These are phyloP conservation scores for Zaprionus vittiger DNA, from an alignment of 1,140 invertebrate genomes.

Conservation along the genomic window DNA sequence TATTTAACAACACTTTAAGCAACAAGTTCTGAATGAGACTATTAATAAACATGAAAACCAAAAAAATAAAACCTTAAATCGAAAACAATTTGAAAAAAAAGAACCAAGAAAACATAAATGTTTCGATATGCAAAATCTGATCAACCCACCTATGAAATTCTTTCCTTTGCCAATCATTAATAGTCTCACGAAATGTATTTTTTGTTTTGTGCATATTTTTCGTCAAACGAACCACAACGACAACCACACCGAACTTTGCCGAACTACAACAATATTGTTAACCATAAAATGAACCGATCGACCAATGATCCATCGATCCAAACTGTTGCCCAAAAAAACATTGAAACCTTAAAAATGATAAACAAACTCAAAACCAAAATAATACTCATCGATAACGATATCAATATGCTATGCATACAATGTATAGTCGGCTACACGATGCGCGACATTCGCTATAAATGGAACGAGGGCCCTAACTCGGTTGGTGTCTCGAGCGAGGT, in stretches of 20 bases:
- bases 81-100: slow-evolving; percentile 16
- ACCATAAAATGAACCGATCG: slow-evolving; percentile 41
- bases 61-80: slow-evolving; percentile 13
- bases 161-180: slow-evolving; percentile 69
- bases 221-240: slow-evolving; percentile 66
- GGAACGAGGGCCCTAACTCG: slow-evolving; percentile 96
- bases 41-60: slow-evolving; percentile 66
- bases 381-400: slow-evolving; percentile 23
- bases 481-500: slow-evolving; percentile 96
- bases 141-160: slow-evolving; percentile 40
- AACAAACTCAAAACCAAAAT: slow-evolving; percentile 37
- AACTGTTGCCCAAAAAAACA: slow-evolving; percentile 16
- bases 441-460: slow-evolving; percentile 98
- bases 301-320: not conserved
- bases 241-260: slow-evolving; percentile 70
- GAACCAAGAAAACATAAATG: slow-evolving; percentile 3
- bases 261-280: slow-evolving; percentile 47
- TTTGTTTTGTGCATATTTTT: slow-evolving; percentile 83
- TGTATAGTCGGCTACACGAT: slow-evolving; percentile 97
- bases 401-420: slow-evolving; percentile 47
- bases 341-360: slow-evolving; percentile 42
- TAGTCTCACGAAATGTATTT: slow-evolving; percentile 84
- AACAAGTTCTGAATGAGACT: slow-evolving; percentile 84
- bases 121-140: slow-evolving; percentile 40
- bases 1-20: slow-evolving; percentile 82